phyloP scores from a whole-genome alignment of 2,113 vertebrate species.

The Peromyscus polionotus region DNA sequence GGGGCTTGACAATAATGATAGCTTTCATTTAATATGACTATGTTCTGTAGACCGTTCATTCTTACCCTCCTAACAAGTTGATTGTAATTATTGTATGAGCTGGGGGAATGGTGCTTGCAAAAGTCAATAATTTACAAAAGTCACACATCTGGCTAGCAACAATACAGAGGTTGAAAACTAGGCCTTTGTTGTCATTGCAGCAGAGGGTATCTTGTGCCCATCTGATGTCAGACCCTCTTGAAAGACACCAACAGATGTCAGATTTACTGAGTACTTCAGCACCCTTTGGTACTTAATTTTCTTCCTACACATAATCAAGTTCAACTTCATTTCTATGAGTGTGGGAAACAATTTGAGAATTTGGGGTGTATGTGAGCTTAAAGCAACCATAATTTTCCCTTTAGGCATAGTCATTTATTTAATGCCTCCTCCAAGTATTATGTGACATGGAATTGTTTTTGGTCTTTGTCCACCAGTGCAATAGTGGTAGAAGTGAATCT shows the following conservation, averaged over 20 bases:
- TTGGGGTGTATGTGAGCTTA: not conserved
- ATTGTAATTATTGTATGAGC: not conserved
- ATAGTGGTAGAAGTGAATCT: not conserved
- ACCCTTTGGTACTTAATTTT: not conserved
- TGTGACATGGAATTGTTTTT: not conserved
- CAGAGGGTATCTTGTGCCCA: not conserved
- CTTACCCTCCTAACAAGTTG: not conserved
- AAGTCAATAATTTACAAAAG: not conserved
- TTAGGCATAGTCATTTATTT: constrained; percentile 10
- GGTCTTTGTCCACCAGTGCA: not conserved
- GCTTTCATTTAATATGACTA: not conserved
- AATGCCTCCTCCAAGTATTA: not conserved
- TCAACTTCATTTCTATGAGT: not conserved
- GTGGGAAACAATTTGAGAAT: not conserved
- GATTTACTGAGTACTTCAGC: not conserved
- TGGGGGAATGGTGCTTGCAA: not conserved
- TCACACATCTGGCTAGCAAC: not conserved
- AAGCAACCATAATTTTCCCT: not conserved
- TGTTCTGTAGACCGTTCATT: not conserved
- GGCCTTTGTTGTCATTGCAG: not conserved
- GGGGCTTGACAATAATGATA: not conserved
- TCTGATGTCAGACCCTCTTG: not conserved
- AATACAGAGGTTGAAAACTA: not conserved
- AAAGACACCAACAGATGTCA: not conserved
- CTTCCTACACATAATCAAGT: not conserved